Base-by-base conservation (phyloP, 1,140 invertebrate species). In the Lordiphosa stackelbergi region DNA sequence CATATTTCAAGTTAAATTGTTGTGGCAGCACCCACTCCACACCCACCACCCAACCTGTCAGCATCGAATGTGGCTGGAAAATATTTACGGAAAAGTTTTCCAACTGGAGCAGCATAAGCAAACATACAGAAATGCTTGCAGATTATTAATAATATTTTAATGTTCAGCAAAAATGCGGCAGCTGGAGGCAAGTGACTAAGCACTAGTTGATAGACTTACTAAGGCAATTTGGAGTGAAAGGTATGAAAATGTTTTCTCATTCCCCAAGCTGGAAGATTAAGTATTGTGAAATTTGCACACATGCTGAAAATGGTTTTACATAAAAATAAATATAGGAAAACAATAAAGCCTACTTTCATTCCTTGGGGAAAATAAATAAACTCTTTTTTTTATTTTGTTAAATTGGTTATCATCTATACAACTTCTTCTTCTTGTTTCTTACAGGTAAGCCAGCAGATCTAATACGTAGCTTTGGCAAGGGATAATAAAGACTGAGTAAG, bases 1-100 rank as follows among this genome's bases (percentile, higher is more conserved):
- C 59, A 66, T 59, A 75, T 75, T 61, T 81, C 59, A 75, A 62
- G 41, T 51, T 41, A 66, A 70, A 66, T 78, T 61, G 37, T 42
- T 49, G 51, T 57, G 41, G 36, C 60, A 51, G 0, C 22, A 24
- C 4, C 22, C 22, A 24, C 22, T 6, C 22, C 22, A 7, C 28
- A 8, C 28, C 28, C 28, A 7, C 0, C 7, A 31, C 28, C 28
- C 10, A 31, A 49, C 31, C 47, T 49, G 47, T 49, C 47, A 49
- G 45, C 51, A 45, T 54, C 45, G 48, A 46, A 38, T 55, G 24
- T 38, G 64, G 51, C 42, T 66, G 62, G 11, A 46, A 43, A 34
- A 46, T 46, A 34, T 46, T 46, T 13, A 46, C 28, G 43, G 43
- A 46, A 46, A 37, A 22, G 35, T 36, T 36, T 49, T 49, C 16